Base-by-base conservation (phyloP, 2,113 vertebrate species). In the Alexandromys fortis region DNA sequence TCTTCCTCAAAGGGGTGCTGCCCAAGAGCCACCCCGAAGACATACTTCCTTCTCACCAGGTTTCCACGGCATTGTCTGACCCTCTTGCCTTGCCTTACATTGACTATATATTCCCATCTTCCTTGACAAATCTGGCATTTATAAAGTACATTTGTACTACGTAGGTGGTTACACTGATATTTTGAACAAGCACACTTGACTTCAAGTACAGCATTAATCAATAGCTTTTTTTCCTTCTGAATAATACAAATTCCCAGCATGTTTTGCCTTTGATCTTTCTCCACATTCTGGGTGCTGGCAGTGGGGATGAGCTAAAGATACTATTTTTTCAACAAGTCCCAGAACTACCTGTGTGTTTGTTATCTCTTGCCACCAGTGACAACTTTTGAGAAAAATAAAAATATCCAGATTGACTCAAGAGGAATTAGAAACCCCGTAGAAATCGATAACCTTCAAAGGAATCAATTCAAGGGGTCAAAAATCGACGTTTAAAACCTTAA, bases 151-250 rank as follows among this genome's bases (percentile, higher is more conserved):
- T 76, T 91, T 90, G 68, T 65, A 79, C 78, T 14, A 61, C 24
- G 89, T 33, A 72, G 63, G 83, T 70, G 42, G 73, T 87, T 70
- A 61, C 26, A 55, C 35, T 61, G 94, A 91, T 87, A 93, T 93
- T 94, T 89, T 96, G 35, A 94, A 94, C 73, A 82, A 22, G 78
- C 9, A 47, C 58, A 45, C 78, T 70, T 75, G 45, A 79, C 89
- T 92, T 92, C 21, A 76, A 90, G 93, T 35, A 75, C 61, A 26
- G 83, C 67, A 81, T 49, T 78, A 77, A 96, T 95, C 93, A 67
- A 94, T 92, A 95, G 83, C 78, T 97, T 94, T 91, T 95, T 72
- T 89, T 77, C 52, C 89, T 94, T 86, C 89, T 92, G 90, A 95
- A 91, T 96, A 92, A 90, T 87, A 83, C 28, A 96, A 83, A 97